phyloP scores from a whole-genome alignment of 2,113 vertebrate species.

The Erythrocercus mccallii region DNA sequence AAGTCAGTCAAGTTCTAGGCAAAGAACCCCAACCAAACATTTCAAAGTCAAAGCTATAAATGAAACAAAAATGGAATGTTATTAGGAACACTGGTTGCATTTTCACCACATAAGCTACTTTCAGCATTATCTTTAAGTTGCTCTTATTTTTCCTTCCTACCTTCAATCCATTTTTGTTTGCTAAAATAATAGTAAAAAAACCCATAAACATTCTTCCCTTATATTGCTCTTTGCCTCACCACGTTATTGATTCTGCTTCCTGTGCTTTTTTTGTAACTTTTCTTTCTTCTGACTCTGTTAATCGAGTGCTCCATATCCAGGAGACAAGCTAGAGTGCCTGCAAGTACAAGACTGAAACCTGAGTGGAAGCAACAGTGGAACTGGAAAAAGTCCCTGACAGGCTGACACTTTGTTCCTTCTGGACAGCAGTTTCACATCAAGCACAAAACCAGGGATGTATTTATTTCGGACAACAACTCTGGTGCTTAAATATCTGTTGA shows the following conservation, averaged over 20 bases:
- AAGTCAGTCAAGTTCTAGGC: not conserved
- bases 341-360: not conserved
- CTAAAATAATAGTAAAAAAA: not conserved
- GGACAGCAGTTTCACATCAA: not conserved
- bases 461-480: not conserved
- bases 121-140: not conserved
- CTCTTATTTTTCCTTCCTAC: not conserved
- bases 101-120: not conserved
- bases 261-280: not conserved
- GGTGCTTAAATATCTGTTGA: not conserved
- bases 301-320: not conserved
- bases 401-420: not conserved
- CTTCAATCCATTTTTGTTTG: not conserved
- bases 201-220: not conserved
- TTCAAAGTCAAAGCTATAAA: constrained; percentile 16
- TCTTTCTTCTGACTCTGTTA: not conserved
- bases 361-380: not conserved
- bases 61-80: not conserved
- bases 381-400: not conserved
- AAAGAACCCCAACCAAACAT: not conserved
- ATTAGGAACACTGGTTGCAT: not conserved
- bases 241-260: constrained; percentile 6
- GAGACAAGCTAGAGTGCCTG: not conserved
- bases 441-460: not conserved
- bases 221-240: not conserved